Conservation (phyloP, 2,797 vertebrate species). For the Ctenopoma kingsleyae region DNA sequence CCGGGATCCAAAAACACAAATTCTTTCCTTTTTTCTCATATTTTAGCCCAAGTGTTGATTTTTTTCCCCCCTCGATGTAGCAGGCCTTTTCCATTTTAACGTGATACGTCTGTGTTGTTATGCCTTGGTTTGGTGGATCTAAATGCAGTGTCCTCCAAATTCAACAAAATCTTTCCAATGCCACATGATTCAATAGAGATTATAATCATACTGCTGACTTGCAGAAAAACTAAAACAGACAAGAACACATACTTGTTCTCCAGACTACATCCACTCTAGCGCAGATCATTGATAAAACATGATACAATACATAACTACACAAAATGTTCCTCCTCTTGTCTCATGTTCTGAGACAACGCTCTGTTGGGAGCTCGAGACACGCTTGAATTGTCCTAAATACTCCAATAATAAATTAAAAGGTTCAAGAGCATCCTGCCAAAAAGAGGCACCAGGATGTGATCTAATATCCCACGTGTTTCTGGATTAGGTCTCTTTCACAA, state of each 20-base stretch:
- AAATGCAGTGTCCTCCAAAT: constrained; percentile 7
- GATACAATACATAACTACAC: neutral
- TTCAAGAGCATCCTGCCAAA: constrained; percentile 31
- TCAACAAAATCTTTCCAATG: constrained; percentile 19
- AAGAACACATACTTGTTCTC: constrained; percentile 2
- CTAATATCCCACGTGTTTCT: constrained; percentile 51
- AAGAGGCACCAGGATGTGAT: constrained; percentile 54
- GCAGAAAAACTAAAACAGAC: constrained; percentile 7
- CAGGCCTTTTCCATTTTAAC: constrained; percentile 44
- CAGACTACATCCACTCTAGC: neutral
- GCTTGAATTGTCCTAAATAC: constrained; percentile 28
- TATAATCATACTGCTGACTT: neutral
- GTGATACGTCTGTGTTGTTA: constrained; percentile 18
- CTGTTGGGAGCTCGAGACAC: neutral
- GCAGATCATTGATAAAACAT: constrained; percentile 1
- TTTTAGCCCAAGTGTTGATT: constrained; percentile 26
- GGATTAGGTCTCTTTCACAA: constrained; percentile 25
- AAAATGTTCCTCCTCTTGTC: too few relatives aligned
- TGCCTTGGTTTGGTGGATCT: constrained; percentile 12
- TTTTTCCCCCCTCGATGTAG: constrained; percentile 17
- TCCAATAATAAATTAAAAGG: constrained; percentile 34
- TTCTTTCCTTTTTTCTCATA: constrained; percentile 73
- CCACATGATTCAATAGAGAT: constrained; percentile 21
- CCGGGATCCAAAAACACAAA: constrained; percentile 76
- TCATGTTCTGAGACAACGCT: constrained; percentile 11